phyloP scores from a whole-genome alignment of 2,113 vertebrate genomes.

The Corydoras sp. region DNA sequence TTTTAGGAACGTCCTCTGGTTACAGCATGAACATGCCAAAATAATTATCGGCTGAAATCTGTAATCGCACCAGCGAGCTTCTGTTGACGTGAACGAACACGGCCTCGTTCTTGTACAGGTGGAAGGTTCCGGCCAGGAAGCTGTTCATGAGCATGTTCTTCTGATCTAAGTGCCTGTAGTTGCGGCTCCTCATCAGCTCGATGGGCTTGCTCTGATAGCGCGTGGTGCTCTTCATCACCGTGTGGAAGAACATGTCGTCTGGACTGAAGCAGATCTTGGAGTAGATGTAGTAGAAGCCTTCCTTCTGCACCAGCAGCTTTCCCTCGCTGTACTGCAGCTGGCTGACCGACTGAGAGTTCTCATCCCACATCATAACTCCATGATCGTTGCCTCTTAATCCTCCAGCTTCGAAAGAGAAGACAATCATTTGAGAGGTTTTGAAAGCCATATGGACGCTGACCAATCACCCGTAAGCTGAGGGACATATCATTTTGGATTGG shows the following conservation, averaged over 20 bases:
- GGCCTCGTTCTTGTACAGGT: conserved; percentile 57
- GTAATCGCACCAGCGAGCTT: conserved; percentile 35
- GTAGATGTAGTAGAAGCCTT: conserved; percentile 75
- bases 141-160: conserved; percentile 58
- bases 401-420: too few relatives aligned
- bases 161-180: background rate
- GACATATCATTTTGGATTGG: too few relatives aligned
- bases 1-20: too few relatives aligned
- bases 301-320: conserved; percentile 53
- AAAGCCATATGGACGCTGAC: too few relatives aligned
- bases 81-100: conserved; percentile 63
- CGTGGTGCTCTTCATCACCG: conserved; percentile 48
- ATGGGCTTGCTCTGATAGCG: conserved; percentile 41
- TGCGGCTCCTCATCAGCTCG: conserved; percentile 56
- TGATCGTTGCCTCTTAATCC: background rate
- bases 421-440: too few relatives aligned
- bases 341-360: conserved; percentile 47
- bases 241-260: conserved; percentile 47
- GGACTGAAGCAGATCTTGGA: conserved; percentile 66
- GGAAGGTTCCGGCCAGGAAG: conserved; percentile 69
- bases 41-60: conserved; percentile 52
- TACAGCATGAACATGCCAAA: conserved; percentile 73
- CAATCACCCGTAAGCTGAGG: too few relatives aligned
- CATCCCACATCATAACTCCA: conserved; percentile 62
- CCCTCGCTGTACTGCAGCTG: conserved; percentile 59